Conservation (phyloP, 2,888 invertebrate genomes). For the Mycogona germanica region DNA sequence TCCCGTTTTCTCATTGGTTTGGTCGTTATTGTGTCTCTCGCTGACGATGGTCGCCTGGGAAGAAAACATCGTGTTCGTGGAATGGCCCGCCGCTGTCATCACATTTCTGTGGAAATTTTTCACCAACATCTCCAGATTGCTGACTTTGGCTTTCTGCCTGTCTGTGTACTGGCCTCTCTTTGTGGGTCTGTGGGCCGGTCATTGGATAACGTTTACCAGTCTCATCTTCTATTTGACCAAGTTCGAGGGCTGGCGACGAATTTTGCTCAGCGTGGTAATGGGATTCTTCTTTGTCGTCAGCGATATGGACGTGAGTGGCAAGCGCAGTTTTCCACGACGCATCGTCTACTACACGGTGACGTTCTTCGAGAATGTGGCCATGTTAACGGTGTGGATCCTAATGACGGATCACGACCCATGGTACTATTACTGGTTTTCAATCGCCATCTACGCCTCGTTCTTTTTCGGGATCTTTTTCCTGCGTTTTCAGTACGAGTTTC, state of each 20-base stretch:
- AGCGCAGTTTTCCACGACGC: background rate
- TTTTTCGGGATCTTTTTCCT: constrained; percentile 2
- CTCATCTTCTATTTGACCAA: background rate
- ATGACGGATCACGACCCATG: background rate
- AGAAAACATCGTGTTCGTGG: background rate
- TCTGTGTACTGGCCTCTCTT: background rate
- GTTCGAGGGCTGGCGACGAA: no score
- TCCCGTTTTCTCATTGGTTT: no score
- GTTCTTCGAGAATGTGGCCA: background rate
- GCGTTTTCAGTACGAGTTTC: constrained; percentile 5
- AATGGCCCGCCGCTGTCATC: background rate
- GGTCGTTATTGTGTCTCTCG: background rate
- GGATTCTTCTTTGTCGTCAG: background rate
- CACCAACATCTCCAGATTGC: background rate
- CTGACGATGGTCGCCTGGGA: constrained; percentile 1
- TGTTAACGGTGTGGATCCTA: constrained; percentile 6
- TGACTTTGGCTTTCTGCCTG: background rate
- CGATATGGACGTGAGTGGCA: background rate
- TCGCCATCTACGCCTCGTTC: background rate
- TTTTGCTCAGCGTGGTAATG: background rate
- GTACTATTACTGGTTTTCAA: constrained; percentile 6
- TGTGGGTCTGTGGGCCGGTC: background rate
- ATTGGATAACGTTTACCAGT: background rate
- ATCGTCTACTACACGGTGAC: background rate
- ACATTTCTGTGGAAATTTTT: constrained; percentile 3